Conservation (phyloP, 64 coral and sea anemone genomes). For the Porites lutea region DNA sequence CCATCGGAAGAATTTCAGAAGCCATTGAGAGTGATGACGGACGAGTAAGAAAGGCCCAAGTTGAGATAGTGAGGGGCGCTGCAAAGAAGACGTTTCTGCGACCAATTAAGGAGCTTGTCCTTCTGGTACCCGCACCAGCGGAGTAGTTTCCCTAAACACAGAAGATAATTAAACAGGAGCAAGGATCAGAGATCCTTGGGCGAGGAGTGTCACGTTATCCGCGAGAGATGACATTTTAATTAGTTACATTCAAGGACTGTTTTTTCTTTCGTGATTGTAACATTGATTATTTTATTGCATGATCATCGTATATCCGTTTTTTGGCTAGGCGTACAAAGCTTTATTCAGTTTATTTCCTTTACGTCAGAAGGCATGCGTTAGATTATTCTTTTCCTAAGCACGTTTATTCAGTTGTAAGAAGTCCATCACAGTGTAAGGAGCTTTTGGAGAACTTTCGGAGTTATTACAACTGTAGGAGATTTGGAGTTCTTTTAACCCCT, state of each 20-base stretch:
- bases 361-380: no score
- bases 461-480: background rate
- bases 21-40: constrained; percentile 24
- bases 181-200: background rate
- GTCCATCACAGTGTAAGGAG: no score
- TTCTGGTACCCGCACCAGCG: background rate
- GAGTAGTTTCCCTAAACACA: background rate
- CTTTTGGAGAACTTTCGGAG: background rate
- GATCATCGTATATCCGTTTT: no score
- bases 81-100: background rate
- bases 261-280: no score
- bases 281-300: no score
- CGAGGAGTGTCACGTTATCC: constrained; percentile 11
- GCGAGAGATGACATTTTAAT: no score
- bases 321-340: no score
- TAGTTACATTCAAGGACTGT: no score
- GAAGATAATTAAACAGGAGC: background rate
- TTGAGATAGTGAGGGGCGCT: background rate
- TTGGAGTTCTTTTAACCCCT: no score
- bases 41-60: background rate
- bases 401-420: no score
- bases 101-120: constrained; percentile 13
- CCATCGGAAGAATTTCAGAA: background rate
- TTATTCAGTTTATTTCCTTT: no score
- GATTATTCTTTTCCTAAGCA: no score